phyloP scores from a whole-genome alignment of 1,140 invertebrate genomes.

The Vanessa tameamea region DNA sequence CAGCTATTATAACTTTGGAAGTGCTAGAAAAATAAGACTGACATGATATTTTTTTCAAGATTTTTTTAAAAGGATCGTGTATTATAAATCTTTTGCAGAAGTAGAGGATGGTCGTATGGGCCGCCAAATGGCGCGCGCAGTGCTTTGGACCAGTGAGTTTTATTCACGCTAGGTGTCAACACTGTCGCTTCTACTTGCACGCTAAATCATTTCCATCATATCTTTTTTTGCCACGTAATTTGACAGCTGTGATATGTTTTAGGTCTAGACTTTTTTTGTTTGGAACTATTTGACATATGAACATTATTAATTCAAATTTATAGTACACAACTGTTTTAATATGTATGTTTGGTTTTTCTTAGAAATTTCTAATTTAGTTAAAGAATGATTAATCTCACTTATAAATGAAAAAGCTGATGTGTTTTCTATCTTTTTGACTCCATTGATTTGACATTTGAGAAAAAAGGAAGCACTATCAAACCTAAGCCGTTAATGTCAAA shows the following conservation, averaged over 20 bases:
- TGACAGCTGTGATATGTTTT: neutral
- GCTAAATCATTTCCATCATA: slow-evolving; percentile 38
- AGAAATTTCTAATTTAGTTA: too few relatives aligned
- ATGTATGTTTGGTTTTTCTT: neutral
- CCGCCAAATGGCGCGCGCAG: slow-evolving; percentile 87
- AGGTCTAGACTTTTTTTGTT: too few relatives aligned
- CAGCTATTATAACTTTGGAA: too few relatives aligned
- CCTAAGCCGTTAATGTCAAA: too few relatives aligned
- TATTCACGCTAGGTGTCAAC: slow-evolving; percentile 45
- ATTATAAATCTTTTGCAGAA: slow-evolving; percentile 83
- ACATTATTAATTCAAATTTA: too few relatives aligned
- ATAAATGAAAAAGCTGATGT: too few relatives aligned
- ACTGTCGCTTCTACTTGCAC: slow-evolving; percentile 54
- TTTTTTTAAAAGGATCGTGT: slow-evolving; percentile 50
- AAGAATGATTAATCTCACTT: too few relatives aligned
- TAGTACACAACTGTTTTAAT: neutral
- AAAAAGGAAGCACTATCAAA: neutral
- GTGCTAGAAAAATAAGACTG: too few relatives aligned
- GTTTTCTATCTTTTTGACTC: too few relatives aligned
- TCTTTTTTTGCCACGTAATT: slow-evolving; percentile 20
- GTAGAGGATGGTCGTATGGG: slow-evolving; percentile 87
- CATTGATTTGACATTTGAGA: too few relatives aligned
- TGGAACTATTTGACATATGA: too few relatives aligned
- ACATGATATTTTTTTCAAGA: too few relatives aligned
- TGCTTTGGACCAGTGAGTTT: slow-evolving; percentile 91